Conservation (phyloP, 2,888 invertebrate species). For the Quadroppia sp. region DNA sequence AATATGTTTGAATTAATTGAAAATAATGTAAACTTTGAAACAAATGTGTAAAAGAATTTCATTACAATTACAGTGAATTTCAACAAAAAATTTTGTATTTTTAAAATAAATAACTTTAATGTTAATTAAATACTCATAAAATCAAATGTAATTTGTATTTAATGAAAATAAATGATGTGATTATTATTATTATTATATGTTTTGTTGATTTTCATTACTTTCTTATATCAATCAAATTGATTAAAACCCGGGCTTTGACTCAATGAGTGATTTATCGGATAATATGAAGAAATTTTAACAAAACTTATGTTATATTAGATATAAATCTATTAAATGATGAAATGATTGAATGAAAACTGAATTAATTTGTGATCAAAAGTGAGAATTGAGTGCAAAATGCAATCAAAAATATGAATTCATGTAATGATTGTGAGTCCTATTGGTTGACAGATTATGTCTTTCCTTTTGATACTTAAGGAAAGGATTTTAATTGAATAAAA, state of each 20-base stretch:
- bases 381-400: not conserved
- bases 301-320: not conserved
- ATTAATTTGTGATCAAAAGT: slow-evolving; percentile 8
- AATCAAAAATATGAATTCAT: not conserved
- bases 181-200: no score
- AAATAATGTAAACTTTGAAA: no score
- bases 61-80: no score
- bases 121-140: no score
- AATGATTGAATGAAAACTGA: slow-evolving; percentile 4
- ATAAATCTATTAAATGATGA: not conserved
- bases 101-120: no score
- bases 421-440: not conserved
- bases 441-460: not conserved
- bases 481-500: slow-evolving; percentile 26
- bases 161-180: no score
- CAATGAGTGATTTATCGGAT: not conserved
- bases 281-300: not conserved
- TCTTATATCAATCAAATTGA: no score
- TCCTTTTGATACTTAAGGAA: not conserved
- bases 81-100: no score
- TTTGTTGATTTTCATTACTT: no score
- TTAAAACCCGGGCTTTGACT: not conserved
- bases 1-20: no score
- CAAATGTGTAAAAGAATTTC: no score
- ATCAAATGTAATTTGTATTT: no score